These are phyloP conservation scores for Drosophila sucinea DNA, from an alignment of 1,140 invertebrate species.

Conservation along the genomic window DNA sequence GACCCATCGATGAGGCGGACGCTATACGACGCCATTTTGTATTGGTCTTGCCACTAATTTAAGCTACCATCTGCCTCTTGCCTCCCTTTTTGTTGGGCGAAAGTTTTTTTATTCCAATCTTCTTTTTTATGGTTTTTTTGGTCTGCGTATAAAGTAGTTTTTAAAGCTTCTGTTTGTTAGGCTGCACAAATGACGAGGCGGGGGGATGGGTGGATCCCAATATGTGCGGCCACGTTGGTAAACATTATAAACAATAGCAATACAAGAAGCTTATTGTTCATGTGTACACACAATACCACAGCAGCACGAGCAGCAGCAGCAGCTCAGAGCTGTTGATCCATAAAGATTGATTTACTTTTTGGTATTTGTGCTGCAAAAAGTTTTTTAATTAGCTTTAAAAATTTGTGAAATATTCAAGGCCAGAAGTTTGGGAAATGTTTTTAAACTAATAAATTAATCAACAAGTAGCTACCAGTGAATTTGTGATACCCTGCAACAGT, in stretches of 20 bases:
- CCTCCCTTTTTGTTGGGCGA: conserved; percentile 6
- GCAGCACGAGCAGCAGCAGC: neutral
- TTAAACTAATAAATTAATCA: conserved; percentile 18
- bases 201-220: neutral
- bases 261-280: conserved; percentile 27
- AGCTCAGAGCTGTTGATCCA: conserved; percentile 51
- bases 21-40: conserved; percentile 51
- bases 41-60: conserved; percentile 14
- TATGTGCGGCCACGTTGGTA: too few relatives aligned
- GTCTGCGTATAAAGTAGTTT: conserved; percentile 57
- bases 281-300: conserved; percentile 2
- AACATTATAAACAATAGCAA: conserved; percentile 31
- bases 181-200: neutral
- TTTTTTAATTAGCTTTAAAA: conserved; percentile 70
- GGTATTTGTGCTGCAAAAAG: conserved; percentile 39
- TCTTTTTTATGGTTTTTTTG: neutral
- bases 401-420: conserved; percentile 22
- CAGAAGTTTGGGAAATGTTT: conserved; percentile 69
- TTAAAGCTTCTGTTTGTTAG: conserved; percentile 58
- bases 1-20: conserved; percentile 34
- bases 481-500: too few relatives aligned
- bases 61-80: neutral
- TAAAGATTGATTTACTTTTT: conserved; percentile 71
- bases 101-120: conserved; percentile 23
- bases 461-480: neutral